Evolutionary conservation across 2,888 invertebrate species (phyloP), one percentile per base, ranked within the genome.

Genomic region (Lasioglossum zephyrum): DNA sequence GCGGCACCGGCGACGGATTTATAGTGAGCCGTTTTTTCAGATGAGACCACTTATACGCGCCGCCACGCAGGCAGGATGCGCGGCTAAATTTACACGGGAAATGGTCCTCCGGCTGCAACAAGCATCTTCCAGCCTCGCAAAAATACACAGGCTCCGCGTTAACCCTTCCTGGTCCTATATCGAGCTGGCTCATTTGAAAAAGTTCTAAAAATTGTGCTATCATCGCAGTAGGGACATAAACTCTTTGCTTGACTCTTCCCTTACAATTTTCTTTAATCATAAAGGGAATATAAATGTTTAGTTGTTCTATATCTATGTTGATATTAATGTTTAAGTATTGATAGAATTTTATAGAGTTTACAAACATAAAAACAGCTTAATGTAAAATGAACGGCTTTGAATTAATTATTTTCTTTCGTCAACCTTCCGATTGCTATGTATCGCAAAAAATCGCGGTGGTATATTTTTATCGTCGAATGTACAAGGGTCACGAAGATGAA

Each of bases 51-150:
- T 86, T 74, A 77, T 74, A 53, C 76, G 31, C n/a, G 57, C 11
- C n/a, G 57, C n/a, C 57, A n/a, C 57, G 57, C 39, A 5, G 49
- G 53, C 78, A 79, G 78, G 76, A 81, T 76, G 73, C 72, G 18
- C 36, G 73, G 73, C 86, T 86, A 85, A 80, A 85, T 85, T 86
- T 86, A 86, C 74, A 74, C 79, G 73, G 76, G 73, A 79, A 41
- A 80, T 60, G 70, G 74, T 47, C 41, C 75, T 72, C 41, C 69
- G 36, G 49, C 53, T 77, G 70, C 39, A 26, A 26, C 69, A 5
- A 53, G 53, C 31, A n/a, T 49, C 26, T 73, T 6, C 18, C 18
- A 4, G 22, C 69, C 22, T n/a, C 63, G 76, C 76, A 41, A n/a
- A 41, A 79, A 80, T 8, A 49, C 9, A 18, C 49, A 13, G 47